A percentile compares a stretch with the other conserved stretches of the same genome.
These are phyloP conservation scores for Doryteuthis pealeii DNA, from an alignment of 1,140 invertebrate species.

Conservation along the genomic window DNA sequence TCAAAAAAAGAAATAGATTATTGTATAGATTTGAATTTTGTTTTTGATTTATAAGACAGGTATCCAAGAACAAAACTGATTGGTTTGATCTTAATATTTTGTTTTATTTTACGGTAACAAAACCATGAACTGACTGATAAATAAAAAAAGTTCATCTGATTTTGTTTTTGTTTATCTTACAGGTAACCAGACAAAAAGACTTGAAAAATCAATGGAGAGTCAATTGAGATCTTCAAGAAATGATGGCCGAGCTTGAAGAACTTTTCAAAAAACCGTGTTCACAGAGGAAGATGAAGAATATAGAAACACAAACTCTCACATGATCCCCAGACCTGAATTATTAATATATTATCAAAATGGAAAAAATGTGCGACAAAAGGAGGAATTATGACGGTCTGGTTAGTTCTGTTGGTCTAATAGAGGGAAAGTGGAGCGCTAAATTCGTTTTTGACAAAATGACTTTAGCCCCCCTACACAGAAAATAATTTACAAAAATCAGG, in stretches of 20 bases:
- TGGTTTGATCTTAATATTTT: not conserved
- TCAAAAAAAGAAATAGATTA: no score
- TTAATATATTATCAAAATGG: no score
- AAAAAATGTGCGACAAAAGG: not conserved
- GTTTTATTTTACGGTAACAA: not conserved
- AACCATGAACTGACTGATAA: not conserved
- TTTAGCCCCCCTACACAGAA: no score
- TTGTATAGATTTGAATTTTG: no score
- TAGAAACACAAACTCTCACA: not conserved
- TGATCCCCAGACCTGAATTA: not conserved
- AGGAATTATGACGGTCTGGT: not conserved
- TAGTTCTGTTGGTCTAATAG: no score
- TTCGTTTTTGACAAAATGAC: no score
- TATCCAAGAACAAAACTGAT: no score
- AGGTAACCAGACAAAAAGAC: not conserved
- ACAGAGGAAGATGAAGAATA: conserved; percentile 5
- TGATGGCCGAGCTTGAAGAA: not conserved
- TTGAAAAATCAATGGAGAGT: not conserved
- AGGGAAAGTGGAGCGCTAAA: no score
- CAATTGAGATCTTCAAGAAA: not conserved
- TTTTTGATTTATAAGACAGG: no score
- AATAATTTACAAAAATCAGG: no score
- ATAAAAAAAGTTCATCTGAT: no score
- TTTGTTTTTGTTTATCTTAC: not conserved
- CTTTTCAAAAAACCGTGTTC: not conserved